phyloP scores from a whole-genome alignment of 1,140 invertebrate species.

The Akabosia matsudoensis region DNA sequence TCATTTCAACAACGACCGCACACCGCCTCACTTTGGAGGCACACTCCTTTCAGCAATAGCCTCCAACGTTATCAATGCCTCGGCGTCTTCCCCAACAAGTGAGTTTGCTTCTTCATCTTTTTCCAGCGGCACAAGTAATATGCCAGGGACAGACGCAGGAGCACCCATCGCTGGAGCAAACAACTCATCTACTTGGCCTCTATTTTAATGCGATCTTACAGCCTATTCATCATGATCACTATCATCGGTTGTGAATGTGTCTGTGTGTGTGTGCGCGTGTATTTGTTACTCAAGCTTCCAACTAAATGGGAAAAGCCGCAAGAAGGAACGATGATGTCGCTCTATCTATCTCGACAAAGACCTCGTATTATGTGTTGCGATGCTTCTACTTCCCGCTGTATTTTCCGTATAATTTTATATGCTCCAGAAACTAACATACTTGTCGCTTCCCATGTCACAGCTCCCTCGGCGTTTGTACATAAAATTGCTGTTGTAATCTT shows the following conservation, averaged over 20 bases:
- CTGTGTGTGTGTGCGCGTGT: too few relatives aligned
- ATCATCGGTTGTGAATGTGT: not conserved
- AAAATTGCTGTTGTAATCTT: too few relatives aligned
- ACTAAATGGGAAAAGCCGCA: not conserved
- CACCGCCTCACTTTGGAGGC: not conserved
- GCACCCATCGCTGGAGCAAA: not conserved
- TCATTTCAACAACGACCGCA: conserved; percentile 23
- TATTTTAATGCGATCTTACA: not conserved
- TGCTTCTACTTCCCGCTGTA: too few relatives aligned
- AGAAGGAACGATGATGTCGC: not conserved
- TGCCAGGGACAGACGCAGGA: not conserved
- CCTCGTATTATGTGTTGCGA: too few relatives aligned
- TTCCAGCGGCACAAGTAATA: not conserved
- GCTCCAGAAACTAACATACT: too few relatives aligned
- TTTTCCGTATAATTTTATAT: too few relatives aligned
- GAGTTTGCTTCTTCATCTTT: conserved; percentile 7
- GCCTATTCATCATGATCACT: not conserved
- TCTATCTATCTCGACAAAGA: too few relatives aligned
- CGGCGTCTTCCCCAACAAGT: not conserved
- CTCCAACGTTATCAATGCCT: not conserved
- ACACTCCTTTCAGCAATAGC: not conserved
- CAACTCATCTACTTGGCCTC: conserved; percentile 12
- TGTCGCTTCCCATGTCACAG: too few relatives aligned
- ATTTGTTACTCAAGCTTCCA: too few relatives aligned
- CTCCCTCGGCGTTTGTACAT: too few relatives aligned